Conservation (phyloP, 1,140 invertebrate genomes). For the Contarinia nasturtii region DNA sequence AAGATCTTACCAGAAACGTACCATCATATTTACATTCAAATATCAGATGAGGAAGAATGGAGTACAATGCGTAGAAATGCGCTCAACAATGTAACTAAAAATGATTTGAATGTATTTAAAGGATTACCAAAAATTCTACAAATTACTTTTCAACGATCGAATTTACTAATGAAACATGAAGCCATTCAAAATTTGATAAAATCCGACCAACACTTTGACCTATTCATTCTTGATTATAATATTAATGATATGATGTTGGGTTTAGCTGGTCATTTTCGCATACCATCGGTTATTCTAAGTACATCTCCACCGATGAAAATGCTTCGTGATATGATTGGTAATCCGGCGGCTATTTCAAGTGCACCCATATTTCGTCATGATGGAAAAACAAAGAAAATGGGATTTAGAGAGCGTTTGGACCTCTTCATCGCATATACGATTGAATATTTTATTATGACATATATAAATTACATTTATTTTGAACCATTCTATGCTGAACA, state of each 20-base stretch:
- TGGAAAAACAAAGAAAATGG: background rate
- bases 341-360: background rate
- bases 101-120: background rate
- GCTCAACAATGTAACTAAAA: background rate
- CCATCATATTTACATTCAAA: background rate
- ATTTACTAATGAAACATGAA: background rate
- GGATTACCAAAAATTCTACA: background rate
- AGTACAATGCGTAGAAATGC: background rate
- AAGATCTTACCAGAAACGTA: background rate
- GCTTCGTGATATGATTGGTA: background rate
- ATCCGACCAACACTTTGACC: slow-evolving; percentile 1
- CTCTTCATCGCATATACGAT: background rate
- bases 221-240: background rate
- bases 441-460: background rate
- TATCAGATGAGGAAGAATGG: background rate
- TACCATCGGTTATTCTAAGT: background rate
- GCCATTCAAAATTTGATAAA: background rate
- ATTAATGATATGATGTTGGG: slow-evolving; percentile 1
- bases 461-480: background rate
- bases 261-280: slow-evolving; percentile 1
- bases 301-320: background rate
- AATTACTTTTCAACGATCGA: background rate
- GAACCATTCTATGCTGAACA: background rate
- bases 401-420: background rate
- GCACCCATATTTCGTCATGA: background rate